phyloP scores from a whole-genome alignment of 2,888 invertebrate species.

The Dynastes grantii region DNA sequence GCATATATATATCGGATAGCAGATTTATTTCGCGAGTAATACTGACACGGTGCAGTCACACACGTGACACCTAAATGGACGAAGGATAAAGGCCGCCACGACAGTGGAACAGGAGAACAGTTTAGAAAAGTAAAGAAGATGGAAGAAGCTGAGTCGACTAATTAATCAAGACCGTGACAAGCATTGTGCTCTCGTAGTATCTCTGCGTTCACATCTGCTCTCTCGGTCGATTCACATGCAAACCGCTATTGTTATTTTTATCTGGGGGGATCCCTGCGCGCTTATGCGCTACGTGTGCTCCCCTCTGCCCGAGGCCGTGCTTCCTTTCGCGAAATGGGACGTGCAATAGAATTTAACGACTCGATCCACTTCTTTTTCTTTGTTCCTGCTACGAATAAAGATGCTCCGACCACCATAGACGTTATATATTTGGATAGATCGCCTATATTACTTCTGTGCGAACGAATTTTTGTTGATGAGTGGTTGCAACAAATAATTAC shows the following conservation, averaged over 20 bases:
- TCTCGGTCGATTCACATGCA: conserved; percentile 60
- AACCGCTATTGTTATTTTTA: conserved; percentile 63
- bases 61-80: conserved; percentile 54
- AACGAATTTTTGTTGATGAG: background rate
- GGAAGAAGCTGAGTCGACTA: conserved; percentile 59
- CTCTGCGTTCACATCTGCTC: conserved; percentile 60
- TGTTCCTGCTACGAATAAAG: conserved; percentile 53
- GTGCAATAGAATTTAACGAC: conserved; percentile 61
- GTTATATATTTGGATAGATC: conserved; percentile 9
- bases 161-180: conserved; percentile 62
- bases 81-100: conserved; percentile 52
- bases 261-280: conserved; percentile 52
- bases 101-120: conserved; percentile 48
- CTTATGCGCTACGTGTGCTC: conserved; percentile 4
- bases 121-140: conserved; percentile 56
- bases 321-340: conserved; percentile 61
- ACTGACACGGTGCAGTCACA: conserved; percentile 52
- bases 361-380: conserved; percentile 57
- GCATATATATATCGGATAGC: conserved; percentile 51
- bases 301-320: conserved; percentile 1
- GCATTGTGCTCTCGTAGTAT: conserved; percentile 59
- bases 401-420: conserved; percentile 34
- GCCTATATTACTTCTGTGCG: too few species aligned
- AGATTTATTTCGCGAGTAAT: conserved; percentile 54
- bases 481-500: too few species aligned